Base-by-base conservation (phyloP, 2,888 invertebrate genomes). In the Augochlorella aurata region DNA sequence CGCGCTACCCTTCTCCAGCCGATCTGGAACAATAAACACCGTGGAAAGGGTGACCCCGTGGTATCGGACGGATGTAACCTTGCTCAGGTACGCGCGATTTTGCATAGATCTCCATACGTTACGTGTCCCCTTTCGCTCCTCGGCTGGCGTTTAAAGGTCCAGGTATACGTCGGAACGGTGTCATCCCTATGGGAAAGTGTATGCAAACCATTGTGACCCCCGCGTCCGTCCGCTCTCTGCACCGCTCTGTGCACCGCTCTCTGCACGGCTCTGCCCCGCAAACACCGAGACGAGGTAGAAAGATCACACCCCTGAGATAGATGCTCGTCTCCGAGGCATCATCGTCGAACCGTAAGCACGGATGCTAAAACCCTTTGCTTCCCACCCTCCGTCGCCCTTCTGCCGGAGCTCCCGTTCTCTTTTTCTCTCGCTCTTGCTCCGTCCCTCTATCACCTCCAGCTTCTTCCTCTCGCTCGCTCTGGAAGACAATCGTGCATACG, bases 131-230 rank as follows among this genome's bases (percentile, higher is more conserved):
- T 82, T 85, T 79, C 58, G 74, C 80, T 74, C 50, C 65, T 66
- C 65, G 63, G 74, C n/a, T 47, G 71, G 87, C 90, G 88, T 92
- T 93, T 92, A 92, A 92, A 93, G 92, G 92, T 93, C 92, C 93
- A 93, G 93, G 93, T 93, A 93, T 88, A 87, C 87, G 83, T 89
- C 84, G 90, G 90, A 85, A 86, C 91, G 92, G 93, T 93, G 93
- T 93, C 93, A 93, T 93, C 93, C 93, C 93, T 93, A 93, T 93
- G 93, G 93, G 93, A 93, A 93, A 93, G 90, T 92, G 86, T 93
- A 93, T 93, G 93, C 93, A 93, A 93, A 93, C 91, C 91, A 93
- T 93, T 93, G 93, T 93, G 92, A 92, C 92, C 92, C 92, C 92
- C 91, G 88, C 86, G 87, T 84, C 82, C 84, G 87, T 83, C 86